Base-by-base conservation (phyloP, 2,888 invertebrate species). In the Chalcosyrphus nemorum region DNA sequence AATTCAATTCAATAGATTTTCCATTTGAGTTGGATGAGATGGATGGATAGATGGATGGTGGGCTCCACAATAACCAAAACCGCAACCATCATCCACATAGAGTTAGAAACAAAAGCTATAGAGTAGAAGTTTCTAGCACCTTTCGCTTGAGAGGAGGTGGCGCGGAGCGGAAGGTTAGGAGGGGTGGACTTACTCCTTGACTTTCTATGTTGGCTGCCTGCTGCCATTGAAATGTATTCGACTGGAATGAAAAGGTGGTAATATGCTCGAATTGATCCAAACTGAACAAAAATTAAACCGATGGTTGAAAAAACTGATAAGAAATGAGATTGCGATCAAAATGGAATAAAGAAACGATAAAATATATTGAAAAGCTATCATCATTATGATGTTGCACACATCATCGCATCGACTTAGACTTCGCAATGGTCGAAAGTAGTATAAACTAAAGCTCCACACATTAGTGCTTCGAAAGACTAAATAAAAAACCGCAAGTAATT, bases 231-330 rank as follows among this genome's bases (percentile, higher is more conserved):
- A 32, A 38, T 80, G 74, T 70, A 84, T 78, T 84, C 74, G 84
- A 75, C 84, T 80, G 80, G 80, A 84, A 80, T 84, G 80, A 84
- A 80, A 84, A 80, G 84, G 84, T 78, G 84, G 84, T 84, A 84
- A 84, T 84, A 84, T 84, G 80, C 80, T 80, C 45, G 80, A 84
- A 75, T 80, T 74, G 84, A 84, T 84, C 65, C 80, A 84, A 84
- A 84, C 84, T 84, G 80, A 84, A 84, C 80, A 75, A 65, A 80
- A 80, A 82, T 82, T 80, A 84, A 78, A 70, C 52, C 52, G 70
- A 80, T 70, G 68, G 45, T 45, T 70, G 54, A 52, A 43, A 24
- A 24, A 24, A 24, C 4, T 32, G 54, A 71, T 24, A 50, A 54
- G 24, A 81, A 71, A 81, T 81, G 70, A 65, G 59, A 77, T 72